Conservation (phyloP, 2,888 invertebrate species). For the Xestia xanthographa region DNA sequence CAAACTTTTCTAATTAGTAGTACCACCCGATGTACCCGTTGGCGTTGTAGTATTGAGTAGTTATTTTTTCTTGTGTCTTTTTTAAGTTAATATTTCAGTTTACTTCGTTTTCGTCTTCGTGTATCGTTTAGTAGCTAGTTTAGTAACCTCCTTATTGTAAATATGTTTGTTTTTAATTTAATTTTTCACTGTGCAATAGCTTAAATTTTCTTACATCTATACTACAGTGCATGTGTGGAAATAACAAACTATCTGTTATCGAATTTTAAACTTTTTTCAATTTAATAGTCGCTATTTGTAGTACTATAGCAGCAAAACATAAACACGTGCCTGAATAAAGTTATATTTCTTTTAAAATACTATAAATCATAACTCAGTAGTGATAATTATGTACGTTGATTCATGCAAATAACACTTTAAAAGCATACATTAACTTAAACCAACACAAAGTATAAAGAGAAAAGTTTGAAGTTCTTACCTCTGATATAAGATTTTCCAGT, state of each 20-base stretch:
- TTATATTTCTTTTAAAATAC: background rate
- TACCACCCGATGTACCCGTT: too few species aligned
- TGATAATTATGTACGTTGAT: background rate
- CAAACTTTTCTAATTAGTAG: too few species aligned
- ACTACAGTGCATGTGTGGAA: background rate
- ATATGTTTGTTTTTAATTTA: background rate
- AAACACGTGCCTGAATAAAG: background rate
- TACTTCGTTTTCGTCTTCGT: background rate
- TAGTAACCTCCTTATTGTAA: background rate
- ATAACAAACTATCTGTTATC: background rate
- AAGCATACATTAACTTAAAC: background rate
- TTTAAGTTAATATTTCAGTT: background rate
- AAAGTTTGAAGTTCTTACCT: slow-evolving; percentile 51
- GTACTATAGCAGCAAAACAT: background rate
- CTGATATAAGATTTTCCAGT: slow-evolving; percentile 17
- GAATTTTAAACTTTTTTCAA: background rate
- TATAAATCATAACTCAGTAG: background rate
- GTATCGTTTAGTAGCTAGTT: background rate
- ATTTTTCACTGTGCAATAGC: background rate
- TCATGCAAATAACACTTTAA: background rate
- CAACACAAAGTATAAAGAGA: background rate
- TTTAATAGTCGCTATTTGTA: background rate
- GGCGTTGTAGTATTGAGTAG: too few species aligned
- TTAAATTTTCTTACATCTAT: background rate
- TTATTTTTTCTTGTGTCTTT: too few species aligned